Base-by-base conservation (phyloP, 2,888 invertebrate genomes). In the Sympetrum striolatum region DNA sequence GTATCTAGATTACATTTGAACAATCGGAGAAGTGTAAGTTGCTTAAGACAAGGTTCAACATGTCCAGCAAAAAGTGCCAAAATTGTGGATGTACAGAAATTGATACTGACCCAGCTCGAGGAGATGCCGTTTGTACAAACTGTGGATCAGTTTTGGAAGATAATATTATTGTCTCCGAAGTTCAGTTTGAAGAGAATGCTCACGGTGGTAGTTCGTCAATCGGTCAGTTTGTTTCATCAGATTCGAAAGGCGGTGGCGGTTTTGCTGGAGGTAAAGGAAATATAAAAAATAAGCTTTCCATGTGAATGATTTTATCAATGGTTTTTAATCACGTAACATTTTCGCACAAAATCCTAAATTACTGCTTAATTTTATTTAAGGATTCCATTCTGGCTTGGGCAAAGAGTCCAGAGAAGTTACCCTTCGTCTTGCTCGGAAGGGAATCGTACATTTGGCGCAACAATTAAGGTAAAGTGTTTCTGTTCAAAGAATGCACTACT, bases 141-240 rank as follows among this genome's bases (percentile, higher is more conserved):
- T 99, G 99, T 94, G 99, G 99, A 44, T 97, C 98, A 12, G 99
- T 99, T 1, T 94, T 99, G 25, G 99, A 99, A 93, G 98, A 99
- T 93, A 98, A 98, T 93, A 97, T 98, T 90, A 99, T 99, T 93
- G 99, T 99, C 39, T 97, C 98, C 2, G 99, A 99, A 94, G 97
- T 99, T 39, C 98, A 98, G 94, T 99, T 99, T 93, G 98, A 98
- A 94, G 99, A 99, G 93, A 97, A 97, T 93, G 96, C 97, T 14
- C 97, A 97, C 93, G 99, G 99, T 44, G 97, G 97, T 15, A 96
- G 96, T 90, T 96, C 97, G 91, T 98, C 98, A 25, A 96, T 99
- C 92, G 99, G 99, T 48, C 98, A 98, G 93, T 99, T 98, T 94
- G 98, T 98, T 0, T 97, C 98, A 5, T 96, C 96, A 4, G 98